A percentile compares a stretch with the other conserved stretches of the same genome.
Evolutionary conservation across 2,113 vertebrate genomes (phyloP).

Genomic region (Myotis lucifugus): DNA sequence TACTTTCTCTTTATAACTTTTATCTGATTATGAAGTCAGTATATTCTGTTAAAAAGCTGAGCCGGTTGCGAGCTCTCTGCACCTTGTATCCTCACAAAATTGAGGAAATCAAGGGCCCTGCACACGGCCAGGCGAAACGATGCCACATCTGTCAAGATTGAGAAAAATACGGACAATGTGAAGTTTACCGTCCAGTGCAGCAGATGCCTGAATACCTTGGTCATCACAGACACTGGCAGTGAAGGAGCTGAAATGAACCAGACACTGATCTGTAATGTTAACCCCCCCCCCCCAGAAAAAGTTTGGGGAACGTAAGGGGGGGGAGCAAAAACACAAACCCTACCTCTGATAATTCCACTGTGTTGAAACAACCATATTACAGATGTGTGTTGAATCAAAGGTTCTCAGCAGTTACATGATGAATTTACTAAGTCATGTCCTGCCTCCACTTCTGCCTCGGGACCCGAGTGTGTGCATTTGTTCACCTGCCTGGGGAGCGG

Average conservation of each 20-base stretch:
- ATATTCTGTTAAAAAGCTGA: background rate
- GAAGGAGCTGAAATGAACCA: background rate
- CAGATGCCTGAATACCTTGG: background rate
- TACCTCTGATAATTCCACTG: background rate
- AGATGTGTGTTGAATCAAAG: background rate
- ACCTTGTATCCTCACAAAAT: background rate
- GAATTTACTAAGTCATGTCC: background rate
- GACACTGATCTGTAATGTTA: background rate
- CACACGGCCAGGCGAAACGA: background rate
- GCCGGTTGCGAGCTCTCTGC: background rate
- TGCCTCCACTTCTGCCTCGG: background rate
- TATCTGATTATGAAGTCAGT: background rate
- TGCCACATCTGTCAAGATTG: background rate
- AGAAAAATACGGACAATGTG: background rate
- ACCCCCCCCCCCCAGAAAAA: background rate
- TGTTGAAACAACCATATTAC: background rate
- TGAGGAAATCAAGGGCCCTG: background rate
- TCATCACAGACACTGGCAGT: background rate
- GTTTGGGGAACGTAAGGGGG: background rate
- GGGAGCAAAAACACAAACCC: background rate
- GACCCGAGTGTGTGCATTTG: conserved; percentile 16
- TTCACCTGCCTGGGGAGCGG: background rate
- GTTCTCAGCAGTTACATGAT: background rate
- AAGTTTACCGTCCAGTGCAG: background rate
- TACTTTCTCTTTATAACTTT: background rate